Base-by-base conservation (phyloP, 2,797 vertebrate genomes). In the Prunella strophiata region DNA sequence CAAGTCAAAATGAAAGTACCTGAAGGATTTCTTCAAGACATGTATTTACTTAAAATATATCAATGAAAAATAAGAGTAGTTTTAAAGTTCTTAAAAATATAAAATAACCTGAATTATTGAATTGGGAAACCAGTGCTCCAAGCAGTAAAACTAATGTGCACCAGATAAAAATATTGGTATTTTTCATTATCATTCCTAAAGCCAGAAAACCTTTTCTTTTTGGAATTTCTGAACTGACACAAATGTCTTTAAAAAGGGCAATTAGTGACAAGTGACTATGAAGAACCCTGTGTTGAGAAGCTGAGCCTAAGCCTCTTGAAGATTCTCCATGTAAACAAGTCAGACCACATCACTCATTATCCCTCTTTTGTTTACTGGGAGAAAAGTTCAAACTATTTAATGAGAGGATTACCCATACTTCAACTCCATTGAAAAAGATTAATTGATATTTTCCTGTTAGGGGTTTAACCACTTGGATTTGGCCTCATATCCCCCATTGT, bases 371-470 rank as follows among this genome's bases (percentile, higher is more conserved):
- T 98, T 98, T 98, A 98, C 97, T 96, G 91, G 97, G 97, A 97
- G 97, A 98, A 98, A 97, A 98, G 98, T 98, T 98, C 98, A 98
- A 98, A 98, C 98, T 98, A 97, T 98, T 98, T 98, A 98, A 98
- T 98, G 98, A 98, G 98, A 98, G 98, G 98, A 99, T 99, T 99
- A 99, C 98, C 97, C 98, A 98, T 98, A 98, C 98, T 98, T 98
- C 98, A 98, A 96, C 97, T 97, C 98, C 96, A 98, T 98, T 98
- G 98, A 98, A 97, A 98, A 98, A 98, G 98, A 98, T 98, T 98
- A 98, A 99, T 98, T 99, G 98, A 98, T 98, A 98, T 98, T 98
- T 99, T 99, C 98, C 98, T 98, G 98, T 98, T 98, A 97, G 97
- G 97, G 98, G 89, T 98, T 98, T 98, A 97, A 98, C 97, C 96